Evolutionary conservation across 2,797 vertebrate genomes (phyloP).

Genomic region (Enteromius radiatus): DNA sequence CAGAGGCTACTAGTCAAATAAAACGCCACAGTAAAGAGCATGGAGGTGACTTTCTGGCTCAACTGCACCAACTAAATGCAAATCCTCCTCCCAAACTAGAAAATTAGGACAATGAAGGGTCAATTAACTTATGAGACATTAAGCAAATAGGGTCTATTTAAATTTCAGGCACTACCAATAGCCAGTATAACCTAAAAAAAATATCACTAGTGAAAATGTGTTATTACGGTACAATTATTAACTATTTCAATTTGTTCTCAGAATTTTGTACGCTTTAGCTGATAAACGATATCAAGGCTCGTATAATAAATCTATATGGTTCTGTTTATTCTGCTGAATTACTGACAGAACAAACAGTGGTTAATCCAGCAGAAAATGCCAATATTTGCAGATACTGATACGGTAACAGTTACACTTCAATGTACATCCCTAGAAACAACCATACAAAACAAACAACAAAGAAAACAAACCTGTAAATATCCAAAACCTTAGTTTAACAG

Average conservation of each 20-base stretch:
- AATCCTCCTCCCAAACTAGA: conserved; percentile 56
- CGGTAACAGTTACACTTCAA: not conserved
- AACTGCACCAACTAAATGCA: conserved; percentile 70
- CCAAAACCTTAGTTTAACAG: not conserved
- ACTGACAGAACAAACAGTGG: not conserved
- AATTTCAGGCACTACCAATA: not conserved
- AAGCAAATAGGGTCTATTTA: not conserved
- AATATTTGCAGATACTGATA: conserved; percentile 1
- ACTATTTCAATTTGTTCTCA: not conserved
- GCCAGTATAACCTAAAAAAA: not conserved
- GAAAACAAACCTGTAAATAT: not conserved
- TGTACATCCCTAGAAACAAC: not conserved
- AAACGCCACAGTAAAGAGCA: conserved; percentile 48
- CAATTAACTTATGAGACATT: conserved; percentile 3
- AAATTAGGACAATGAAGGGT: not conserved
- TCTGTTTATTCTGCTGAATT: not conserved
- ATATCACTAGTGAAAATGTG: not conserved
- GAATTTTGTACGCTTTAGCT: not conserved
- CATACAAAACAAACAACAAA: not conserved
- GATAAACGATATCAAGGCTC: not conserved
- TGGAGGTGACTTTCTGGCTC: conserved; percentile 64
- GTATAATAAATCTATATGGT: not conserved
- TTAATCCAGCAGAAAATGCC: not conserved
- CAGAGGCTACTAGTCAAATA: conserved; percentile 68
- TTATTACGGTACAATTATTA: not conserved